These are phyloP conservation scores for Capromys pilorides DNA, from an alignment of 2,797 vertebrate species.

Conservation along the genomic window DNA sequence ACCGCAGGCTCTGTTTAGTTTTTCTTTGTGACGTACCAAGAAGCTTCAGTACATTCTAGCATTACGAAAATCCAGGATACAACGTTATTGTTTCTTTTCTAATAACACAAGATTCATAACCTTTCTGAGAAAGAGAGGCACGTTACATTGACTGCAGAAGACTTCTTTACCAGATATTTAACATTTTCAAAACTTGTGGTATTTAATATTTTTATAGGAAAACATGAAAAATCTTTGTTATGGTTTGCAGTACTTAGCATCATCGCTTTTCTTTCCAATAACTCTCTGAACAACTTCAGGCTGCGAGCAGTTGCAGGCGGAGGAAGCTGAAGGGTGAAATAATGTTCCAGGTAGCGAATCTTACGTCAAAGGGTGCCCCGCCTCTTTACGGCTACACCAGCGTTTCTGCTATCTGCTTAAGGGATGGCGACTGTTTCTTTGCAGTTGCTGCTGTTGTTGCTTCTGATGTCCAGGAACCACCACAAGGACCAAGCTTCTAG, in stretches of 20 bases:
- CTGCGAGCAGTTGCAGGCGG: neutral
- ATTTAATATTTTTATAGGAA: slow-evolving; percentile 6
- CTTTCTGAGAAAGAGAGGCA: neutral
- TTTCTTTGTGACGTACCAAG: neutral
- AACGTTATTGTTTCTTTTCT: slow-evolving; percentile 10
- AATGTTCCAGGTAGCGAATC: neutral
- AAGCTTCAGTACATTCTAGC: neutral
- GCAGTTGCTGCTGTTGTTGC: too few relatives aligned
- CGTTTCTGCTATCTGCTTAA: neutral
- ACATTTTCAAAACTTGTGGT: neutral
- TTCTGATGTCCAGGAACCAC: neutral
- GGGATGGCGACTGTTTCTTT: neutral
- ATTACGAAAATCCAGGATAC: neutral
- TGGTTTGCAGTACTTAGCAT: neutral
- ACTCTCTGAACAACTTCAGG: neutral
- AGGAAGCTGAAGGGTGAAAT: too few relatives aligned
- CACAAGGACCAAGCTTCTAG: rapidly evolving
- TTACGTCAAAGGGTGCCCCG: neutral
- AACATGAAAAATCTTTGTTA: neutral
- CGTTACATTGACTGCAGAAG: neutral
- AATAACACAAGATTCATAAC: neutral
- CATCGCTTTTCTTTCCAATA: neutral
- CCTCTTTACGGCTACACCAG: neutral
- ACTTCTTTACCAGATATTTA: neutral
- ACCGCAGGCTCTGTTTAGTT: rapidly evolving